Percentiles rank a stretch among this genome's conserved stretches.
Conservation (phyloP, 2,797 vertebrate genomes). For the Alfaro cultratus region DNA sequence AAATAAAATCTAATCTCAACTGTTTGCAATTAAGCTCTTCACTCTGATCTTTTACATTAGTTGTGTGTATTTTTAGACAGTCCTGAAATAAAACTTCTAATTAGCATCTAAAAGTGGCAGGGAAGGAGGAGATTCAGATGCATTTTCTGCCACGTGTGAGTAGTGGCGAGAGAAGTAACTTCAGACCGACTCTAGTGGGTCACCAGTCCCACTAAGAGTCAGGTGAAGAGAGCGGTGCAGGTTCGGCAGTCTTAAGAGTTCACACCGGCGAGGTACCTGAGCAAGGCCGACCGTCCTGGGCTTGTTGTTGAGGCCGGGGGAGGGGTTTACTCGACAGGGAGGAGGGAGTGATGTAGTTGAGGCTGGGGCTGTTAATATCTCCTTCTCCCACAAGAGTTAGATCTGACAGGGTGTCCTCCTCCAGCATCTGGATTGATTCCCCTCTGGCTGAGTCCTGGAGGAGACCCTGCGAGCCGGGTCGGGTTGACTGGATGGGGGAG, state of each 20-base stretch:
- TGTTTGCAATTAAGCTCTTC: constrained; percentile 3
- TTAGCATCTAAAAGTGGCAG: constrained; percentile 8
- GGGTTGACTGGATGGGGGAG: constrained; percentile 81
- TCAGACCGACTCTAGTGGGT: constrained; percentile 37
- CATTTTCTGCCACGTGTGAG: constrained; percentile 52
- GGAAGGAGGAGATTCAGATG: constrained; percentile 65
- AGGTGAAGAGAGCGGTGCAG: constrained; percentile 45
- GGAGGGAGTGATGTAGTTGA: constrained; percentile 87
- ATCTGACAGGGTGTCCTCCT: constrained; percentile 76
- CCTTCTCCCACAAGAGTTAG: constrained; percentile 88
- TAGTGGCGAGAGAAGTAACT: constrained; percentile 15
- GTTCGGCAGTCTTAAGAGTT: constrained; percentile 59
- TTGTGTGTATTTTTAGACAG: constrained; percentile 21
- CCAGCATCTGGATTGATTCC: constrained; percentile 80
- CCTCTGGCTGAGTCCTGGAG: constrained; percentile 73
- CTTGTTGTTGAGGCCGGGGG: constrained; percentile 56
- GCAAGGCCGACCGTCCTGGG: constrained; percentile 80
- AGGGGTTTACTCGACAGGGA: constrained; percentile 63
- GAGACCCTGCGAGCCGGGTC: constrained; percentile 50
- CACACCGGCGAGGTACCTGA: constrained; percentile 94
- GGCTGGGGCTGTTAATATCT: constrained; percentile 92
- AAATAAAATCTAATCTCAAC: constrained; percentile 11
- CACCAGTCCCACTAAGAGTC: constrained; percentile 31
- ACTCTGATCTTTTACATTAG: constrained; percentile 14
- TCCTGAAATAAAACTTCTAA: not conserved